Evolutionary conservation across 2,888 invertebrate genomes (phyloP).

Genomic region (Notodonta ziczac): DNA sequence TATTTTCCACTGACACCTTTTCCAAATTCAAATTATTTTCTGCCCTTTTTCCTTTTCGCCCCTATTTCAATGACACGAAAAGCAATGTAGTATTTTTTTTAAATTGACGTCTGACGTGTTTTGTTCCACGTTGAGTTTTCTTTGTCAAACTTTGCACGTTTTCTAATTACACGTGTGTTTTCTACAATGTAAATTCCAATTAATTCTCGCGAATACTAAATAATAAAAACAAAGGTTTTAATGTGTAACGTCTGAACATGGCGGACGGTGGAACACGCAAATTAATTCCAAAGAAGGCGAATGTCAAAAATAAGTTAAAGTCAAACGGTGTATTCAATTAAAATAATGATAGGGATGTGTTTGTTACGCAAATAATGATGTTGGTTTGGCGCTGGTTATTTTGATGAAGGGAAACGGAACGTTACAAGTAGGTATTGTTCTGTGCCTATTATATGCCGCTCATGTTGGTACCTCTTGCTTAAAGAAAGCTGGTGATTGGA

Average conservation of each 20-base stretch:
- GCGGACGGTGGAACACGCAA: constrained; percentile 61
- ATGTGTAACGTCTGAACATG: constrained; percentile 58
- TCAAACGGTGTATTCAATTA: constrained; percentile 67
- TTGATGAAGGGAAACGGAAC: constrained; percentile 30
- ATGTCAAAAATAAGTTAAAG: constrained; percentile 71
- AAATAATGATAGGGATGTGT: constrained; percentile 61
- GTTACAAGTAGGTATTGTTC: constrained; percentile 7
- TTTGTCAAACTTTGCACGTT: constrained; percentile 54
- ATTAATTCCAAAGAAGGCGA: constrained; percentile 69
- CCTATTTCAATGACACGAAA: constrained; percentile 6
- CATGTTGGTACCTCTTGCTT: constrained; percentile 4
- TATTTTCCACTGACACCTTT: not conserved
- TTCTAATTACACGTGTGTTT: constrained; percentile 72
- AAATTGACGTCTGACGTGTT: constrained; percentile 20
- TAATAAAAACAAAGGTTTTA: constrained; percentile 58
- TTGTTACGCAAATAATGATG: constrained; percentile 51
- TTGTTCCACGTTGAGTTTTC: constrained; percentile 54
- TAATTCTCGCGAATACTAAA: constrained; percentile 70
- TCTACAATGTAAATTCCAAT: constrained; percentile 75
- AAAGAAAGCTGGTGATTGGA: not conserved
- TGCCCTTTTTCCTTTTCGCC: not conserved
- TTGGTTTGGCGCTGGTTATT: constrained; percentile 53
- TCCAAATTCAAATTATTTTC: constrained; percentile 7
- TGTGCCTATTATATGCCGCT: not conserved
- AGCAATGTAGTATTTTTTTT: constrained; percentile 16